Conservation (phyloP, 2,888 invertebrate species). For the Orthonychiurus folsomi region DNA sequence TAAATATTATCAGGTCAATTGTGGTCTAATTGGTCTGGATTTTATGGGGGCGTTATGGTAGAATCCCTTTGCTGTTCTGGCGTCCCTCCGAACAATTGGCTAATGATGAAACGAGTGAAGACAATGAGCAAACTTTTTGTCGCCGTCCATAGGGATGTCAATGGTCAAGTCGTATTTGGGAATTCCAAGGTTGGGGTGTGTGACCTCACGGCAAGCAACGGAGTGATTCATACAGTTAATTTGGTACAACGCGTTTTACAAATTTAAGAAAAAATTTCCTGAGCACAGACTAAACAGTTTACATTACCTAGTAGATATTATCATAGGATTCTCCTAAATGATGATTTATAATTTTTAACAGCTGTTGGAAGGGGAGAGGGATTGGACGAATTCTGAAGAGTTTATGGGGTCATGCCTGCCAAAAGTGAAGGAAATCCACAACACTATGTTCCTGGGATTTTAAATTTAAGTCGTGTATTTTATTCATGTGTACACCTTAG, state of each 20-base stretch:
- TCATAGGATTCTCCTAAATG: too few relatives aligned
- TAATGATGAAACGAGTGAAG: constrained; percentile 43
- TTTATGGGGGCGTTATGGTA: constrained; percentile 28
- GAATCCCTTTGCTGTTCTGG: constrained; percentile 46
- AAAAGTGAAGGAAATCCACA: constrained; percentile 8
- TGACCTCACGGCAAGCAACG: constrained; percentile 44
- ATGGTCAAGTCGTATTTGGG: constrained; percentile 42
- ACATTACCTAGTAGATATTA: too few relatives aligned
- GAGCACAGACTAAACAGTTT: too few relatives aligned
- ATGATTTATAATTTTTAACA: too few relatives aligned
- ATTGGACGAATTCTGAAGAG: constrained; percentile 10
- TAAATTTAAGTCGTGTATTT: too few relatives aligned
- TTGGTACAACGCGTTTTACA: too few relatives aligned
- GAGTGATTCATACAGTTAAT: constrained; percentile 43
- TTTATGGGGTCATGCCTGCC: constrained; percentile 27
- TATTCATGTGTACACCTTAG: too few relatives aligned
- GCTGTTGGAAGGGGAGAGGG: too few relatives aligned
- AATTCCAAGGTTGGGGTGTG: constrained; percentile 43
- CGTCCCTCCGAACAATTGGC: constrained; percentile 43
- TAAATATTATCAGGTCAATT: constrained; percentile 14
- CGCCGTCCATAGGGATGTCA: constrained; percentile 42
- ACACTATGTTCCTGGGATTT: neutral
- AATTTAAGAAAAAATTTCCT: too few relatives aligned
- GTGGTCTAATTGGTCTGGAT: neutral
- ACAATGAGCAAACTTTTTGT: constrained; percentile 43